Evolutionary conservation across 1,140 invertebrate species (phyloP).

Genomic region (Leptinotarsa lineolata): DNA sequence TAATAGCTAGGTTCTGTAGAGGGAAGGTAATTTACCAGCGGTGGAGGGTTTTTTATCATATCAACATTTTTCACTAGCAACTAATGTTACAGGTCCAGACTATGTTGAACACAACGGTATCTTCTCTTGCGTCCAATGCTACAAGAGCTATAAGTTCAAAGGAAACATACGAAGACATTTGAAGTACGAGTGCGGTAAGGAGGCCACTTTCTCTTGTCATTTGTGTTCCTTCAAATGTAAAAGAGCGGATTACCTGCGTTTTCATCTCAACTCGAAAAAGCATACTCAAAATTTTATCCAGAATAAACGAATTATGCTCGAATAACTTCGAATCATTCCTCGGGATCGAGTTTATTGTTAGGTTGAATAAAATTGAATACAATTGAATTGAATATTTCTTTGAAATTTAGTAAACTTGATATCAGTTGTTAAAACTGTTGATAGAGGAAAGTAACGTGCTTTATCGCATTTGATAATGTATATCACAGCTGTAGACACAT

Average conservation of each 20-base stretch:
- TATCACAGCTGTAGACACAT: no score
- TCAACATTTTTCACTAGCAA: neutral
- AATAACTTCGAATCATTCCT: neutral
- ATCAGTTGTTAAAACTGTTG: no score
- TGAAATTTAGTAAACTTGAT: no score
- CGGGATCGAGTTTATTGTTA: neutral
- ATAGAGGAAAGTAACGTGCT: no score
- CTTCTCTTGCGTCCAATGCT: slow-evolving; percentile 38
- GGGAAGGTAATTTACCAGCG: no score
- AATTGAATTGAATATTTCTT: no score
- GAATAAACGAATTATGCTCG: neutral
- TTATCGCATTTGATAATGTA: no score
- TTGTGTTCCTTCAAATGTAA: slow-evolving; percentile 56
- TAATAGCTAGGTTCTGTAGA: no score
- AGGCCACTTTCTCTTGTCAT: slow-evolving; percentile 55
- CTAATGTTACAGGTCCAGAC: slow-evolving; percentile 19
- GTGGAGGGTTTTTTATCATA: neutral
- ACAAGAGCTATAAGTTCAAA: slow-evolving; percentile 45
- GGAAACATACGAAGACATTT: slow-evolving; percentile 43
- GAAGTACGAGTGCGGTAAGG: slow-evolving; percentile 52
- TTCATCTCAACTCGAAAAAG: slow-evolving; percentile 44
- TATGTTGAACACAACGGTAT: slow-evolving; percentile 39
- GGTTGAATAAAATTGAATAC: no score
- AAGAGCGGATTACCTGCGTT: slow-evolving; percentile 42
- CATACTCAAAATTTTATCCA: slow-evolving; percentile 28